These are phyloP conservation scores for Octonoba sinensis DNA, from an alignment of 2,888 invertebrate species.

Conservation along the genomic window DNA sequence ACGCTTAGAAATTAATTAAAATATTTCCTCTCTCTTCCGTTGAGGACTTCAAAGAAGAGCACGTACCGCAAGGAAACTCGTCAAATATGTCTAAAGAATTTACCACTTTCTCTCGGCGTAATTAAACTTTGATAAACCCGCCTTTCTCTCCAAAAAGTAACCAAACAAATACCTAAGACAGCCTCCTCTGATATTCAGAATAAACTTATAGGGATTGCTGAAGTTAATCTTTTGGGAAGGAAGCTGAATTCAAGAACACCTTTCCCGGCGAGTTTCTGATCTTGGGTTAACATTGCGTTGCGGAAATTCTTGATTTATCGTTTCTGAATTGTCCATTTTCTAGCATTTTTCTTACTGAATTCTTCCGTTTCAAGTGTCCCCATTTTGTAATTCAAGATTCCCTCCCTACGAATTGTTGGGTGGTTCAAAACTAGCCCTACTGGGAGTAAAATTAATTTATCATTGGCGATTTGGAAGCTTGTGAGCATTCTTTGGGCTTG, in stretches of 20 bases:
- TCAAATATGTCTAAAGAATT: conserved; percentile 64
- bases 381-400: too few relatives aligned
- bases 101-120: conserved; percentile 57
- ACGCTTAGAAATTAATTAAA: conserved; percentile 62
- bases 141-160: conserved; percentile 46
- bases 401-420: too few relatives aligned
- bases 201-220: conserved; percentile 9
- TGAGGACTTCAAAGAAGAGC: conserved; percentile 46
- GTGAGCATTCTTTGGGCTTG: too few relatives aligned
- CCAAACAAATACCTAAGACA: conserved; percentile 45
- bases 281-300: too few relatives aligned
- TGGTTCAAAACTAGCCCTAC: too few relatives aligned
- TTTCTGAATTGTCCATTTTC: too few relatives aligned
- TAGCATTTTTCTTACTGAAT: too few relatives aligned
- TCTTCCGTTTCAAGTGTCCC: too few relatives aligned
- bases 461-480: too few relatives aligned
- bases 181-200: conserved; percentile 1
- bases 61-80: conserved; percentile 42
- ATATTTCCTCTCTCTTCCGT: conserved; percentile 50
- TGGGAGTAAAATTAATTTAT: too few relatives aligned
- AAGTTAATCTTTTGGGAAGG: not conserved
- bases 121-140: conserved; percentile 63
- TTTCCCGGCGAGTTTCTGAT: not conserved
- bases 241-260: not conserved
- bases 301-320: too few relatives aligned